These are phyloP conservation scores for Ptychochromis oligacanthus DNA, from an alignment of 2,113 vertebrate species.

Conservation along the genomic window DNA sequence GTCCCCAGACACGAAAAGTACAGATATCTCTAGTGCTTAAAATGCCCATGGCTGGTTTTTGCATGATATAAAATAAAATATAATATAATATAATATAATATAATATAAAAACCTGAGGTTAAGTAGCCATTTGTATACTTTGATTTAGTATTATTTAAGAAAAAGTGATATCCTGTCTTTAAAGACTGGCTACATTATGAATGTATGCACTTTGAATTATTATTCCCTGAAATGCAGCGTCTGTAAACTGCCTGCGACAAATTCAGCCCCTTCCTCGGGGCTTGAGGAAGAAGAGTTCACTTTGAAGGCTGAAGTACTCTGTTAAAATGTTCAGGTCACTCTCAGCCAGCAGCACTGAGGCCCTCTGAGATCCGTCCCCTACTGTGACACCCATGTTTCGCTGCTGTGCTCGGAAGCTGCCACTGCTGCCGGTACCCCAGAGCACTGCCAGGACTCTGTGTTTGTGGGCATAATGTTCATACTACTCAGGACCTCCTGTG, in stretches of 20 bases:
- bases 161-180: not conserved
- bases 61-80: too few relatives aligned
- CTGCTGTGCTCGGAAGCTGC: constrained; percentile 53
- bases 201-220: not conserved
- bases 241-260: not conserved
- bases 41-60: not conserved
- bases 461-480: constrained; percentile 70
- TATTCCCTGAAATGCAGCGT: constrained; percentile 1
- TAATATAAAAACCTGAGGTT: constrained; percentile 8
- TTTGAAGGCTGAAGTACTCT: not conserved
- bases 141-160: not conserved
- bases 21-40: constrained; percentile 23
- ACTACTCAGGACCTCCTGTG: constrained; percentile 78
- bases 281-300: not conserved
- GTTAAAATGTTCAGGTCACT: not conserved
- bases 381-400: constrained; percentile 66
- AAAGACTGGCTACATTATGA: not conserved
- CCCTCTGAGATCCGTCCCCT: not conserved
- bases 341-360: not conserved
- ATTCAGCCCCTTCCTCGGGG: not conserved
- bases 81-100: too few relatives aligned
- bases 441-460: constrained; percentile 53
- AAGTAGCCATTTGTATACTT: not conserved
- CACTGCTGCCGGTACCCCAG: not conserved
- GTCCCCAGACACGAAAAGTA: not conserved